phyloP scores from a whole-genome alignment of 2,888 invertebrate genomes.

The Cryptocephalus primarius region DNA sequence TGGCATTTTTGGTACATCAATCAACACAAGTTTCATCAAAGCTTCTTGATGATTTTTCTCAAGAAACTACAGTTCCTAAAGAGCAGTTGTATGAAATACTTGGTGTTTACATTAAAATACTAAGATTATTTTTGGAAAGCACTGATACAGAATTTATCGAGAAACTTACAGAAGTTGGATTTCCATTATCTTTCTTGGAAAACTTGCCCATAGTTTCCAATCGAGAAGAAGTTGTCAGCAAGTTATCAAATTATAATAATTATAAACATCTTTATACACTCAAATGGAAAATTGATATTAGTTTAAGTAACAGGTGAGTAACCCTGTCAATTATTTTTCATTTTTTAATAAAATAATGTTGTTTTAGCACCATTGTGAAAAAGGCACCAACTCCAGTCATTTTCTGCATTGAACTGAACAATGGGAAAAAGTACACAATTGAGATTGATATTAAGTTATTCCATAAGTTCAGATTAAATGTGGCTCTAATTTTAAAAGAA shows the following conservation, averaged over 20 bases:
- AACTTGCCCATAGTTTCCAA: constrained; percentile 23
- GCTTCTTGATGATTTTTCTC: constrained; percentile 19
- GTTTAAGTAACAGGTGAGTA: constrained; percentile 26
- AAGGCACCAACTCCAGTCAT: constrained; percentile 25
- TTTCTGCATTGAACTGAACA: constrained; percentile 22
- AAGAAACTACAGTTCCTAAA: constrained; percentile 16
- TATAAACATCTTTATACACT: constrained; percentile 17
- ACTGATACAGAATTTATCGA: constrained; percentile 24
- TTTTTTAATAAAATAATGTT: neutral
- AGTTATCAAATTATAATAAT: constrained; percentile 15
- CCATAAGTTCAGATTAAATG: constrained; percentile 29
- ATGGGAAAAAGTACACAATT: constrained; percentile 23
- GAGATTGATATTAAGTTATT: constrained; percentile 26
- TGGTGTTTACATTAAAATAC: constrained; percentile 19
- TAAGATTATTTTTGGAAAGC: constrained; percentile 18
- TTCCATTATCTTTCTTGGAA: constrained; percentile 23
- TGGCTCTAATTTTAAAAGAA: constrained; percentile 29
- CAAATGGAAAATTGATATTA: constrained; percentile 31
- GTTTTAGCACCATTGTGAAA: constrained; percentile 24
- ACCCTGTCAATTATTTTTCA: constrained; percentile 2
- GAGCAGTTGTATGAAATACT: constrained; percentile 20
- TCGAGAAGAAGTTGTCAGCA: constrained; percentile 18
- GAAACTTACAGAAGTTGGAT: constrained; percentile 21
- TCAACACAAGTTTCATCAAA: constrained; percentile 19
- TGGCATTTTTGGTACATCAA: constrained; percentile 19